These are phyloP conservation scores for Macrosteles quadrilineatus DNA, from an alignment of 1,140 invertebrate genomes.

Conservation along the genomic window DNA sequence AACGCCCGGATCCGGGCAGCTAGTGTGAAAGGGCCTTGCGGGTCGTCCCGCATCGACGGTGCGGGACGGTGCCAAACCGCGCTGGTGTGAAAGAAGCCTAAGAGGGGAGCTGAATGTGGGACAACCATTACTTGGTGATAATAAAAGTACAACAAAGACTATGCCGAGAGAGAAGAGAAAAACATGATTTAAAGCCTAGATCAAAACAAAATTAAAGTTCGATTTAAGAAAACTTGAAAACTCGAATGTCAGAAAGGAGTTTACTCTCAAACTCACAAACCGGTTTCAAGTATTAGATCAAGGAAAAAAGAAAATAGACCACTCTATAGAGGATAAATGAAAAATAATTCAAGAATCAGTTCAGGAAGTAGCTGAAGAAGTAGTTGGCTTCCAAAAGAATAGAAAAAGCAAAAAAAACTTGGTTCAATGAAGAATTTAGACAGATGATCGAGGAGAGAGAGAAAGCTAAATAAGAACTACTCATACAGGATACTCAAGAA, in stretches of 20 bases:
- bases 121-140: no score
- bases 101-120: no score
- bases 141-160: no score
- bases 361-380: constrained; percentile 2
- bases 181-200: no score
- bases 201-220: no score
- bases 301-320: neutral
- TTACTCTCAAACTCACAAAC: neutral
- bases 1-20: no score
- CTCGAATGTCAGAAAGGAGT: neutral
- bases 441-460: constrained; percentile 23
- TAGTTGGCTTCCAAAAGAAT: constrained; percentile 1
- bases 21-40: no score
- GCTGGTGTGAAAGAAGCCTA: no score
- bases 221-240: neutral
- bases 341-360: constrained; percentile 1
- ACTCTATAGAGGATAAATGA: constrained; percentile 26
- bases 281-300: neutral
- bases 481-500: constrained; percentile 13
- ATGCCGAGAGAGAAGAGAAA: no score
- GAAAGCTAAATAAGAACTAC: constrained; percentile 13
- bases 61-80: no score
- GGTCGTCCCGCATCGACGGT: no score
- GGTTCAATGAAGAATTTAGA: constrained; percentile 34
- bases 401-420: constrained; percentile 24